Evolutionary conservation across 2,888 invertebrate species (phyloP), one percentile per base, ranked within the genome.

Genomic region (Carpatolechia fugitivella): DNA sequence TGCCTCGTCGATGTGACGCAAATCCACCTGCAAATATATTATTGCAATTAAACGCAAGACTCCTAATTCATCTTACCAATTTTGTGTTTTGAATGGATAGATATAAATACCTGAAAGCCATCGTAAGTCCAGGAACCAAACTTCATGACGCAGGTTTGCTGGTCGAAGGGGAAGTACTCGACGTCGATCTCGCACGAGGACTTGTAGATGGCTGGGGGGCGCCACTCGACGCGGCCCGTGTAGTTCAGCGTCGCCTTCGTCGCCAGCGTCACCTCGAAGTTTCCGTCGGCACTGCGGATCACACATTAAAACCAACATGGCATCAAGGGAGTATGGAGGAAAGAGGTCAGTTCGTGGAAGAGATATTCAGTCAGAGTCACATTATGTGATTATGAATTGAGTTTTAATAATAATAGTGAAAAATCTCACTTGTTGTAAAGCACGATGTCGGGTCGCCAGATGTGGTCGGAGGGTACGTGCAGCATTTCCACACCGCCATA

Each of bases 121-220:
- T 97, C 97, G 91, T 97, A 97, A 57, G 97, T 97, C 97, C 97
- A 97, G 81, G 96, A 96, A 86, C 97, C 97, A 82, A 97, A 97
- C 91, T 97, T 97, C 92, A 97, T 94, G 79, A 96, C 95, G 91
- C 97, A 97, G 69, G 96, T 96, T 92, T 97, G 97, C 91, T 96
- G 96, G 90, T 97, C 97, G 91, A 97, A 97, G 61, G 97, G 97
- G 91, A 97, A 97, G 92, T 96, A 96, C 91, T 96, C 96, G 80
- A 96, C 96, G 91, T 96, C 96, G 80, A 96, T 96, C 91, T 96
- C 96, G 85, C 96, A 96, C 68, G 96, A 96, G 71, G 96, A 96
- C 91, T 98, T 97, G 94, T 97, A 98, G 81, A 98, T 97, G 80
- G 97, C 98, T 41, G 98, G 98, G 60, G 98, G 98, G 83, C 97